phyloP scores from a whole-genome alignment of 2,888 invertebrate genomes.

The Lepas anatifera region DNA sequence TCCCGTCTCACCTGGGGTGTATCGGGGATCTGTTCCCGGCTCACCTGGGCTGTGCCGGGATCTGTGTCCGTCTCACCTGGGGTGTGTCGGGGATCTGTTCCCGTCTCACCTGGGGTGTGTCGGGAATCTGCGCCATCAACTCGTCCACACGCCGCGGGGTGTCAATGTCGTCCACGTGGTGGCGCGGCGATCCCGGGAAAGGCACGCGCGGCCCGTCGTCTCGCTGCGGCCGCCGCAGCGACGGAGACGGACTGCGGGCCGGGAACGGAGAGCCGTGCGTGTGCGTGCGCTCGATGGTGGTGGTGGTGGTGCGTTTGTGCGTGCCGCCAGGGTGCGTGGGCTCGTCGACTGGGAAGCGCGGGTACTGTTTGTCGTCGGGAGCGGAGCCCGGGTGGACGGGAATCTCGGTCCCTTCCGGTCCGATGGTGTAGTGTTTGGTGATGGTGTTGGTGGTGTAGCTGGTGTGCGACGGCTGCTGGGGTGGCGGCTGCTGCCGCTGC shows the following conservation, averaged over 20 bases:
- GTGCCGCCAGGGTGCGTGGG: neutral
- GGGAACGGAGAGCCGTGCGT: neutral
- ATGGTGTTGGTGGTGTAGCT: neutral
- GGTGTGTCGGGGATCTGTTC: no score
- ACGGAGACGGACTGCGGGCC: slow-evolving; percentile 6
- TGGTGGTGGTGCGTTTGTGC: slow-evolving; percentile 6
- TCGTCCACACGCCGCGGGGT: slow-evolving; percentile 26
- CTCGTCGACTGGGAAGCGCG: neutral
- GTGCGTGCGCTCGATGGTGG: slow-evolving; percentile 2
- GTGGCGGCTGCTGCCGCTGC: neutral
- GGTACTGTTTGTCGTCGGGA: neutral
- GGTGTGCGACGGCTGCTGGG: neutral
- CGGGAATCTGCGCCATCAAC: slow-evolving; percentile 25
- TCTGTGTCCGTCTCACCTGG: no score
- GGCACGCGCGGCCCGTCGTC: slow-evolving; percentile 18
- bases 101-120: slow-evolving; percentile 16
- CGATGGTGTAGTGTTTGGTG: slow-evolving; percentile 8
- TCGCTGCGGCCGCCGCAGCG: neutral
- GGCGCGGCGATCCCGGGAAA: slow-evolving; percentile 24
- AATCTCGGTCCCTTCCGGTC: neutral
- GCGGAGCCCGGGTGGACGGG: neutral
- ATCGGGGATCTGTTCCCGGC: no score
- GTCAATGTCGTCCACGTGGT: slow-evolving; percentile 18
- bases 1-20: no score
- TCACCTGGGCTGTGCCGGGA: no score